phyloP scores from a whole-genome alignment of 2,113 vertebrate genomes.

The Phycodurus eques region DNA sequence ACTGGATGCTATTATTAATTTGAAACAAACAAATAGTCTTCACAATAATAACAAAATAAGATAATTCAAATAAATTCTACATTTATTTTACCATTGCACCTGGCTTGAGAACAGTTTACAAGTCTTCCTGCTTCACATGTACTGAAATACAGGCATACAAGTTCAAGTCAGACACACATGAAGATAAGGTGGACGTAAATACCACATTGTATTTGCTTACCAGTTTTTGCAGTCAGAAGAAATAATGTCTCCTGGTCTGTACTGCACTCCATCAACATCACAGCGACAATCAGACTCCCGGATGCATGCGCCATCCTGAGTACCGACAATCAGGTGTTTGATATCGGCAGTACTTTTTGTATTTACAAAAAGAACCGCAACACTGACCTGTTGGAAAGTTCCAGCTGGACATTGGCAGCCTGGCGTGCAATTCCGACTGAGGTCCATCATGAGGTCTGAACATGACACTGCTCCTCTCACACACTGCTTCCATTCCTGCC shows the following conservation, averaged over 20 bases:
- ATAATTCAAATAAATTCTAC: background rate
- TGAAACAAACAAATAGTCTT: background rate
- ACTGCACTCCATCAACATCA: conserved; percentile 64
- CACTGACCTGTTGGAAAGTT: conserved; percentile 72
- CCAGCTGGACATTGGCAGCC: conserved; percentile 80
- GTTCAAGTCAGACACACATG: background rate
- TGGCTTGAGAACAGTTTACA: conserved; percentile 72
- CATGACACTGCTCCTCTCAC: conserved; percentile 71
- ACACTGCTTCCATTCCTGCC: conserved; percentile 78
- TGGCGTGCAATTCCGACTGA: conserved; percentile 68
- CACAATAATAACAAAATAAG: background rate
- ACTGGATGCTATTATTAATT: background rate
- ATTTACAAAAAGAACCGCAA: background rate
- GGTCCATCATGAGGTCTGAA: conserved; percentile 63
- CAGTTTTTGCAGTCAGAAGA: conserved; percentile 81
- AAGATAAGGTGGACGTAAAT: background rate
- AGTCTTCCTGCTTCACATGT: conserved; percentile 78
- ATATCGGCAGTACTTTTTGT: background rate
- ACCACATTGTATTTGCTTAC: conserved; percentile 47
- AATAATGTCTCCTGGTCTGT: conserved; percentile 68
- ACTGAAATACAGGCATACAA: conserved; percentile 52
- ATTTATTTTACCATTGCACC: conserved; percentile 71
- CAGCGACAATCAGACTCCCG: conserved; percentile 74
- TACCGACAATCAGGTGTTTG: background rate
- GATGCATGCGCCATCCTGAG: conserved; percentile 74